phyloP scores from a whole-genome alignment of 2,113 vertebrate genomes.

The Stigmatopora nigra region DNA sequence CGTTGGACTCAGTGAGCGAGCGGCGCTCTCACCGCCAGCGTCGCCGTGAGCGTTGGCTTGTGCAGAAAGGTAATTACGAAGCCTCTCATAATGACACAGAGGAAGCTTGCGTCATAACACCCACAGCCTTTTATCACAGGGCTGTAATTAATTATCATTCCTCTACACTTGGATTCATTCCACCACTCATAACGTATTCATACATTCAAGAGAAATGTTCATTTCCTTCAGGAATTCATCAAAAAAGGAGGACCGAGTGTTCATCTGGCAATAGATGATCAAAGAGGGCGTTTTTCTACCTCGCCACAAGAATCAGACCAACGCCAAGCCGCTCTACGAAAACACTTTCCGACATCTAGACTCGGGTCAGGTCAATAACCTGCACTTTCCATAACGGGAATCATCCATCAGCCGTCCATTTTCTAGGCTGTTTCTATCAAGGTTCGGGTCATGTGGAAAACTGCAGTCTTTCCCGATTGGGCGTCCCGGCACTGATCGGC shows the following conservation, averaged over 20 bases:
- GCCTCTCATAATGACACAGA: slow-evolving; percentile 67
- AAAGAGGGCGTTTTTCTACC: slow-evolving; percentile 60
- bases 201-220: slow-evolving; percentile 76
- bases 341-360: background rate
- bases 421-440: background rate
- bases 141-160: slow-evolving; percentile 73
- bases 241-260: slow-evolving; percentile 60
- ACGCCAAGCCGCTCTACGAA: slow-evolving; percentile 11
- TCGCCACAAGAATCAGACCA: slow-evolving; percentile 21
- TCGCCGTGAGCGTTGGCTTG: slow-evolving; percentile 68
- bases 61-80: slow-evolving; percentile 74
- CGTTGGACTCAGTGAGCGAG: slow-evolving; percentile 62
- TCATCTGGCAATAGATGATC: slow-evolving; percentile 62
- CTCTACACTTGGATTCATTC: slow-evolving; percentile 75
- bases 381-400: background rate
- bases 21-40: slow-evolving; percentile 56
- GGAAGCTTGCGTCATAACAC: slow-evolving; percentile 73
- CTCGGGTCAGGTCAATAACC: slow-evolving; percentile 17
- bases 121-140: slow-evolving; percentile 65
- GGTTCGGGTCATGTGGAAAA: background rate
- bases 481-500: background rate
- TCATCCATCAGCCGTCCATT: slow-evolving; percentile 6
- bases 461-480: background rate
- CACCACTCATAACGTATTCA: slow-evolving; percentile 78
- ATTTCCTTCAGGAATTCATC: slow-evolving; percentile 77